Percentiles rank a stretch among this genome's conserved stretches.
Evolutionary conservation across 2,888 invertebrate genomes (phyloP).

Genomic region (Eupsilia transversa): DNA sequence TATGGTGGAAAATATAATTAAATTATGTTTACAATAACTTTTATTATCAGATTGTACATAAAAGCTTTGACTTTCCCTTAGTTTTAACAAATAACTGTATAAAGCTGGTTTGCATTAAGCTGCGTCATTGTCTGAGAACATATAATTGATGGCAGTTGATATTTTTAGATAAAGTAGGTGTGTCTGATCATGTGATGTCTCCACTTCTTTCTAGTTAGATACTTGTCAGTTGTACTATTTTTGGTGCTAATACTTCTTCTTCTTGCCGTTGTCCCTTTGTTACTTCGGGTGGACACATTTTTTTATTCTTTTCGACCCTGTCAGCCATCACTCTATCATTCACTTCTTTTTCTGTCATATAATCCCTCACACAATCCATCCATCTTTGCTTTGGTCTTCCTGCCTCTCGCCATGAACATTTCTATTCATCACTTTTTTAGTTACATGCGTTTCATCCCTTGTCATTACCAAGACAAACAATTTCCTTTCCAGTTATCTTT

Average conservation of each 20-base stretch:
- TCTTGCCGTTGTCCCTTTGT: neutral
- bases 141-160: slow-evolving; percentile 7
- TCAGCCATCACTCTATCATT: neutral
- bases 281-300: no score
- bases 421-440: neutral
- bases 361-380: neutral
- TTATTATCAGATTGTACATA: neutral
- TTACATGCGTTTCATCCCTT: neutral
- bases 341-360: neutral
- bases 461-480: neutral
- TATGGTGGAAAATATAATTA: slow-evolving; percentile 4
- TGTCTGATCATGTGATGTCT: slow-evolving; percentile 29
- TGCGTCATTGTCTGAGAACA: neutral
- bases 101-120: neutral
- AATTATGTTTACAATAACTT: neutral
- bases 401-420: neutral
- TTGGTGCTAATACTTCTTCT: neutral
- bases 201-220: neutral
- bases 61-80: slow-evolving; percentile 1
- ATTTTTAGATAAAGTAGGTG: slow-evolving; percentile 18
- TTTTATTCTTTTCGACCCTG: neutral
- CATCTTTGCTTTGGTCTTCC: neutral
- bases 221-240: slow-evolving; percentile 1
- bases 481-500: neutral
- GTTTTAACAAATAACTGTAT: neutral